Evolutionary conservation across 1,140 invertebrate genomes (phyloP), one percentile per base, ranked within the genome.

Genomic region (Pogonomyrmex californicus): DNA sequence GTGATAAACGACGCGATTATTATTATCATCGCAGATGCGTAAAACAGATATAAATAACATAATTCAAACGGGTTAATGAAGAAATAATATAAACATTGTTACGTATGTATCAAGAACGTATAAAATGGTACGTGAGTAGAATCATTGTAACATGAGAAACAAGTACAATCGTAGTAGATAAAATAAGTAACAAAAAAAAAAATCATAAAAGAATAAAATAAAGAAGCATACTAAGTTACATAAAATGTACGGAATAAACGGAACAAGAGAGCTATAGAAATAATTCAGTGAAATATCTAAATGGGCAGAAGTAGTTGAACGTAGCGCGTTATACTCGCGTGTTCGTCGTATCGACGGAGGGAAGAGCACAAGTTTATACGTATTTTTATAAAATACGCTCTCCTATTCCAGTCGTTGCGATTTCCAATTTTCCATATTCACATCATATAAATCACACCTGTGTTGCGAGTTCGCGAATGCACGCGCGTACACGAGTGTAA

Each of bases 361-460:
- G 10, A 49, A 23, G 23, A 47, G 47, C 33, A n/a, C 36, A 17
- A 68, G 54, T 60, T 60, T 47, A n/a, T 2, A 56, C 6, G 10
- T 38, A 36, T 12, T 47, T 47, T 75, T 2, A 49, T 60, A 49
- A 83, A 73, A 75, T 62, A 75, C 14, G 14, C 33, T 47, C 12
- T 23, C 14, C 6, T 36, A 47, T 47, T 60, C 12, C 17, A 44
- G 33, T n/a, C 54, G 23, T 73, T 30, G 47, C 66, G 33, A n/a
- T n/a, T n/a, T n/a, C 10, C 54, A 47, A 62, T 60, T 83, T 83
- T 49, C 79, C 14, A 73, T 62, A 60, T 73, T 83, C 54, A 75
- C 38, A 49, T 49, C 38, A 12, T 30, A 44, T 81, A 73, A 82
- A 83, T 83, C 68, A 23, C 7, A 58, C 12, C 12, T 47, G 30